These are phyloP conservation scores for Pelobates cultripes DNA, from an alignment of 2,797 vertebrate genomes.

Conservation along the genomic window DNA sequence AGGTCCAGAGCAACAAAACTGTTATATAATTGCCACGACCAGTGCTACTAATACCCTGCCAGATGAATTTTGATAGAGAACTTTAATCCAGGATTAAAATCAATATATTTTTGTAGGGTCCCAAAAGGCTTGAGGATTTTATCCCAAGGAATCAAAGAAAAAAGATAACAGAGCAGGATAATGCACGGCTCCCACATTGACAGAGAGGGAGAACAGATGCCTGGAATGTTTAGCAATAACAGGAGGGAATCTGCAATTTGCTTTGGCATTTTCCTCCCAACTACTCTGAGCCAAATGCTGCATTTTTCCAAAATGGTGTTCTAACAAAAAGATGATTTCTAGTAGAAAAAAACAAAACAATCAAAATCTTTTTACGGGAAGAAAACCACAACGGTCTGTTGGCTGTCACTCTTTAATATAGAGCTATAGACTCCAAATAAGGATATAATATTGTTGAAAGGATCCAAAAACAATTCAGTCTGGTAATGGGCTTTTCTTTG, in stretches of 20 bases:
- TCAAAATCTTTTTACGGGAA: too few species aligned
- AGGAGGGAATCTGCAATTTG: slow-evolving; percentile 61
- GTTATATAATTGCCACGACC: too few species aligned
- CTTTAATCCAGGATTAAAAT: slow-evolving; percentile 61
- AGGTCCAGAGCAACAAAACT: too few species aligned
- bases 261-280: slow-evolving; percentile 61
- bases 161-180: slow-evolving; percentile 65
- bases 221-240: slow-evolving; percentile 64
- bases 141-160: slow-evolving; percentile 64
- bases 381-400: too few species aligned
- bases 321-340: too few species aligned
- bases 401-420: too few species aligned
- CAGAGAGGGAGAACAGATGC: slow-evolving; percentile 66
- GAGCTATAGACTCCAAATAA: too few species aligned
- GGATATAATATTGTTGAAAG: too few species aligned
- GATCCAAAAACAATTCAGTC: too few species aligned
- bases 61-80: slow-evolving; percentile 61
- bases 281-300: slow-evolving; percentile 21
- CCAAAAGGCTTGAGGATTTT: slow-evolving; percentile 62
- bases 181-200: slow-evolving; percentile 62
- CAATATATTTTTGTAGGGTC: slow-evolving; percentile 66
- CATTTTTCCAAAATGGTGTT: background rate
- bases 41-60: background rate
- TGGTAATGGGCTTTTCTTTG: too few species aligned
- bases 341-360: too few species aligned